phyloP scores from a whole-genome alignment of 1,140 invertebrate species.

The Tribolium madens region DNA sequence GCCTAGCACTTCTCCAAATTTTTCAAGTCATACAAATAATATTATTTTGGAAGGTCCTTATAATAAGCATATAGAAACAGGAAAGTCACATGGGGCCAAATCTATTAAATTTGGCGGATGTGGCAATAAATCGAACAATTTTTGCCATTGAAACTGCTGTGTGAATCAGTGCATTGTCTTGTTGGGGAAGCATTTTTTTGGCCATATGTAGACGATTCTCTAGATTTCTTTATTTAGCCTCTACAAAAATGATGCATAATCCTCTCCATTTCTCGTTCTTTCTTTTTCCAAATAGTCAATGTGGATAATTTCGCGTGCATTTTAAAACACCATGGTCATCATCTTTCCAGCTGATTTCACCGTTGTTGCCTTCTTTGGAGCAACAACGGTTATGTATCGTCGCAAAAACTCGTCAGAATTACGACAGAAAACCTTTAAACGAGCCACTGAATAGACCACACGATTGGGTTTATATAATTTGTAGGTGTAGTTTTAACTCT shows the following conservation, averaged over 20 bases:
- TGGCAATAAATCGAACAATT: no score
- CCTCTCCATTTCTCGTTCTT: slow-evolving; percentile 52
- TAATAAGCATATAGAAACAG: no score
- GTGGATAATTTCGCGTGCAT: slow-evolving; percentile 54
- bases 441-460: slow-evolving; percentile 53
- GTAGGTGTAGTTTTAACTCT: no score
- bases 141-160: no score
- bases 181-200: slow-evolving; percentile 57
- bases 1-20: no score
- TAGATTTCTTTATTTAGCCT: slow-evolving; percentile 52
- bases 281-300: slow-evolving; percentile 62
- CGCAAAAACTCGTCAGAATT: slow-evolving; percentile 57
- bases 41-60: no score
- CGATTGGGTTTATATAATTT: slow-evolving; percentile 59
- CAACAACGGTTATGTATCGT: slow-evolving; percentile 61
- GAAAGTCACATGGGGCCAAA: no score
- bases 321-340: slow-evolving; percentile 58
- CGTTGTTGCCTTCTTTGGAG: no score
- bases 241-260: slow-evolving; percentile 48
- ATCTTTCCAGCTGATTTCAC: slow-evolving; percentile 61
- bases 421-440: slow-evolving; percentile 60
- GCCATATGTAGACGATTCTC: slow-evolving; percentile 49
- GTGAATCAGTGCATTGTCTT: slow-evolving; percentile 59
- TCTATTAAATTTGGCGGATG: no score
- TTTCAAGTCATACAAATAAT: no score